Evolutionary conservation across 2,113 vertebrate species (phyloP).

Genomic region (Pseudolaguvia tuberculata): DNA sequence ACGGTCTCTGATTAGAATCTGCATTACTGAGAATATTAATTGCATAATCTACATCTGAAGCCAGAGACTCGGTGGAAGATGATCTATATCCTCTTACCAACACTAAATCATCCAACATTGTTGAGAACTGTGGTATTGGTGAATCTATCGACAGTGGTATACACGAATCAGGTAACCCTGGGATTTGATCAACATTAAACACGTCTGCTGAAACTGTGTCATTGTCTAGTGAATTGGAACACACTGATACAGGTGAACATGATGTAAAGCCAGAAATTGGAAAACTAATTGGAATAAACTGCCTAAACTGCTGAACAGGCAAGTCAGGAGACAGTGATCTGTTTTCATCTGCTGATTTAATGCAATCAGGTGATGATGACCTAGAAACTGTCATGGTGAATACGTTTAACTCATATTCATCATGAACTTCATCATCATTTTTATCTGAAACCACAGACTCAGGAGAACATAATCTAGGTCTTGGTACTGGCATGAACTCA

Average conservation of each 20-base stretch:
- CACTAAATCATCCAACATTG: conserved; percentile 2
- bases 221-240: conserved; percentile 16
- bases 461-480: conserved; percentile 37
- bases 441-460: conserved; percentile 43
- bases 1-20: neutral
- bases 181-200: conserved; percentile 20
- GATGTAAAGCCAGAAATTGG: conserved; percentile 11
- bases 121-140: conserved; percentile 42
- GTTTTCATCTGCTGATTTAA: conserved; percentile 48
- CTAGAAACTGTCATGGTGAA: neutral
- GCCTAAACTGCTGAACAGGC: conserved; percentile 32
- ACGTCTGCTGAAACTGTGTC: neutral
- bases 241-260: conserved; percentile 36
- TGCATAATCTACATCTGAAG: conserved; percentile 48
- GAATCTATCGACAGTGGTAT: conserved; percentile 14
- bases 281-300: neutral
- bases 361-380: conserved; percentile 46
- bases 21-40: conserved; percentile 7
- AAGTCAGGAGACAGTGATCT: conserved; percentile 47
- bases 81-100: conserved; percentile 22
- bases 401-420: neutral
- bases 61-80: conserved; percentile 41
- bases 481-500: conserved; percentile 9
- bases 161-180: conserved; percentile 40
- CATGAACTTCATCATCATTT: conserved; percentile 34